Base-by-base conservation (phyloP, 2,113 vertebrate species). In the Guaruba guarouba region DNA sequence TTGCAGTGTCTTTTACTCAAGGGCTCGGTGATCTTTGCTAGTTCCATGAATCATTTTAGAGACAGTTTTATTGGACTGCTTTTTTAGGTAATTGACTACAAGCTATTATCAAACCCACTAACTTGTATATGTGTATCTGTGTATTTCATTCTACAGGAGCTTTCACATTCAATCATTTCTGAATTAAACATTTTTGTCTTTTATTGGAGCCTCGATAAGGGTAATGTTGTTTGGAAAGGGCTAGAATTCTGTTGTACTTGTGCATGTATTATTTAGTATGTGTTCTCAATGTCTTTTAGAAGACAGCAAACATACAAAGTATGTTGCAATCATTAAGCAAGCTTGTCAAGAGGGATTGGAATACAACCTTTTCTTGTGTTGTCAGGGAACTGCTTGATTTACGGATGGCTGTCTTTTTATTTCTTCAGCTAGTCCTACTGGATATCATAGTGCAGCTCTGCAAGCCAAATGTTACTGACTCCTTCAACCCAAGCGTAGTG, bases 211-310 rank as follows among this genome's bases (percentile, higher is more conserved):
- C 23, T 63, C n/a, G 20, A 0, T 68, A 75, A 86, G 4, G 31
- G 31, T 63, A 79, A 77, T 17, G 22, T 4, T 52, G 15, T 54
- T 88, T 85, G 46, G 44, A 82, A 85, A 82, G n/a, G n/a, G 17
- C 10, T 48, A 51, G 51, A 23, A 6, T 39, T 59, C 55, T 61
- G 23, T 71, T 67, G n/a, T 43, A 64, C 15, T 81, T 68, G 16
- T 48, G 22, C 54, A 82, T 74, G 49, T 57, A 74, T 97, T 91
- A 87, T 91, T 95, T 82, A 96, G n/a, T 46, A 87, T 74, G 59
- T 33, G 70, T 88, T 90, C 41, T 74, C 63, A 52, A 17, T 29
- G 22, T 44, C 70, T 76, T 90, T 79, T 31, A 89, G 57, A 85
- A 85, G 67, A 43, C 18, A 80, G 46, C 11, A 87, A 66, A 61